Evolutionary conservation across 2,113 vertebrate genomes (phyloP).

Genomic region (Petrocephalus zakoni): DNA sequence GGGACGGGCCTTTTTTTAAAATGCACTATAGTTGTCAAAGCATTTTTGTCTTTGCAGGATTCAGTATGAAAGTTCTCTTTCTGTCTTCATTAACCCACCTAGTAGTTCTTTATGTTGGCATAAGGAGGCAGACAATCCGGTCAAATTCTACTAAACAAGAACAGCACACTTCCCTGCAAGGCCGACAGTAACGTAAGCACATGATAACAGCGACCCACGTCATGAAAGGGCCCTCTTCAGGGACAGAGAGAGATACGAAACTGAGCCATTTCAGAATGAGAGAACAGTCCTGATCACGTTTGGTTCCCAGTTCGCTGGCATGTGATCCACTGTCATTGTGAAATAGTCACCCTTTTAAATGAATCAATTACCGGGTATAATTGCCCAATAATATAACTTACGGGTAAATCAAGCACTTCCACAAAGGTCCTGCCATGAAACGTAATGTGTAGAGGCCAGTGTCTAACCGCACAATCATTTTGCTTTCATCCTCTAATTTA

Average conservation of each 20-base stretch:
- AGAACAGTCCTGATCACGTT: background rate
- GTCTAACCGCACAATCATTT: background rate
- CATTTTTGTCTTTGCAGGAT: background rate
- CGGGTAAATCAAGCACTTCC: background rate
- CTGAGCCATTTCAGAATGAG: background rate
- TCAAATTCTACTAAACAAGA: background rate
- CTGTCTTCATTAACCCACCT: background rate
- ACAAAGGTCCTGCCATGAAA: background rate
- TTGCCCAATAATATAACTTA: background rate
- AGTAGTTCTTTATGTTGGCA: background rate
- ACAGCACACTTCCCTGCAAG: background rate
- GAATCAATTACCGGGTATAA: background rate
- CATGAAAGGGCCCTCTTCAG: background rate
- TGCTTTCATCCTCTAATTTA: background rate
- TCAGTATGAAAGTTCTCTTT: background rate
- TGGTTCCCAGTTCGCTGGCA: background rate
- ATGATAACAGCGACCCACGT: background rate
- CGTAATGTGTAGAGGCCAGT: background rate
- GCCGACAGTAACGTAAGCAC: background rate
- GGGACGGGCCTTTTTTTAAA: background rate
- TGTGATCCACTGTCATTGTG: background rate
- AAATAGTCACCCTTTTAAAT: background rate
- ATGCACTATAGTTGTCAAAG: background rate
- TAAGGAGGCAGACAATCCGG: background rate
- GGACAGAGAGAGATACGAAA: background rate